phyloP scores from a whole-genome alignment of 2,888 invertebrate genomes.

The Romanomermis culicivorax region DNA sequence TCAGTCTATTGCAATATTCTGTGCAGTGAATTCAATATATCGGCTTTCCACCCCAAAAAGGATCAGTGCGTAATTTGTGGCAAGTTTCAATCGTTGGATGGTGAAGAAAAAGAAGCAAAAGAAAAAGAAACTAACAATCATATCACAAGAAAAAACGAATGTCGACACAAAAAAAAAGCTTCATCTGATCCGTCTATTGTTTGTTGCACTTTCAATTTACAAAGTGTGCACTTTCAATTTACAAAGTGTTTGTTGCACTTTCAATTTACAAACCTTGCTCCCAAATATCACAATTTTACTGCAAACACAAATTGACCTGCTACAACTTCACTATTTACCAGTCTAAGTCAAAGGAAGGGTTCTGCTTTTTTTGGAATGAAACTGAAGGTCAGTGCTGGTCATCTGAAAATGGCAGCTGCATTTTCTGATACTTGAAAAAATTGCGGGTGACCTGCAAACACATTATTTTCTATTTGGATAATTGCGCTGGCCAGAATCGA shows the following conservation, averaged over 20 bases:
- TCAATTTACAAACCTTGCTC: background rate
- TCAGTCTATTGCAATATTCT: too few relatives aligned
- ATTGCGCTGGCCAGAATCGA: slow-evolving; percentile 4
- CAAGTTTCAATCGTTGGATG: too few relatives aligned
- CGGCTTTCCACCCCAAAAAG: too few relatives aligned
- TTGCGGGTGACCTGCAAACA: background rate
- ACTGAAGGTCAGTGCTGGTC: background rate
- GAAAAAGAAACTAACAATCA: too few relatives aligned
- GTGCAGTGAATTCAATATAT: too few relatives aligned
- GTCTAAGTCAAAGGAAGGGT: background rate
- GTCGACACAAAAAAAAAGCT: too few relatives aligned
- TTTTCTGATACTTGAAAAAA: background rate
- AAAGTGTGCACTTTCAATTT: too few relatives aligned
- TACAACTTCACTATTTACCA: slow-evolving; percentile 4
- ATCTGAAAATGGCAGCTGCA: slow-evolving; percentile 2
- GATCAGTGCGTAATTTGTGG: too few relatives aligned
- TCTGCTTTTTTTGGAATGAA: slow-evolving; percentile 5
- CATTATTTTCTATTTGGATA: background rate
- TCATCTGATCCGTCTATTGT: too few relatives aligned
- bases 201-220: slow-evolving; percentile 18
- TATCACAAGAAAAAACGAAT: too few relatives aligned
- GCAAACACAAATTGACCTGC: slow-evolving; percentile 1
- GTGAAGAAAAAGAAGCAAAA: too few relatives aligned
- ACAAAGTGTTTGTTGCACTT: too few relatives aligned
- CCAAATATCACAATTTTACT: background rate